Percentiles rank a stretch among this genome's conserved stretches.
phyloP scores from a whole-genome alignment of 2,797 vertebrate genomes.

The Choloepus didactylus region DNA sequence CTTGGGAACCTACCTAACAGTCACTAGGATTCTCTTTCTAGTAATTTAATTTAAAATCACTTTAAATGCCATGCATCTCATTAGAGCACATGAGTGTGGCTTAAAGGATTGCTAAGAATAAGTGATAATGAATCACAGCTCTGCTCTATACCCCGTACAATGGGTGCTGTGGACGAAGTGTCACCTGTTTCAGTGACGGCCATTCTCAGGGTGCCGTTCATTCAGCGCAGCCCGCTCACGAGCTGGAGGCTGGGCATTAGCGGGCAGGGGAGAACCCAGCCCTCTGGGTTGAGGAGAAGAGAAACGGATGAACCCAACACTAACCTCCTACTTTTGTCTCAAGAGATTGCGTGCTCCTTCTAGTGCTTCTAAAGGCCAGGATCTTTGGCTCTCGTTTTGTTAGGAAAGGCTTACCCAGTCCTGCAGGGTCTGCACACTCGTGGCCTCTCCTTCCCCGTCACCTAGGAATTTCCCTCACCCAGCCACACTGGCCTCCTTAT shows the following conservation, averaged over 20 bases:
- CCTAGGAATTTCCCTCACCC: background rate
- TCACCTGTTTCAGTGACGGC: background rate
- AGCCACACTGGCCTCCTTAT: background rate
- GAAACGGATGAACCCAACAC: background rate
- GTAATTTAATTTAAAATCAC: conserved; percentile 37
- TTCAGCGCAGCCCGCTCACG: background rate
- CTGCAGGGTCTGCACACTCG: background rate
- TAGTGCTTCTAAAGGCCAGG: background rate
- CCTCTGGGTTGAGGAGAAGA: background rate
- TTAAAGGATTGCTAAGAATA: background rate
- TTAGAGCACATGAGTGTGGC: background rate
- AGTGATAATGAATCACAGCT: background rate
- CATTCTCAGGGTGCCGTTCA: background rate
- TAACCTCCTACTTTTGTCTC: background rate
- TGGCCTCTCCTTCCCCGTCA: background rate
- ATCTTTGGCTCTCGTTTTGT: background rate
- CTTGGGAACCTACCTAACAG: conserved; percentile 5
- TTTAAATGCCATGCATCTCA: conserved; percentile 7
- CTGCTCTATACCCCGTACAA: accelerated
- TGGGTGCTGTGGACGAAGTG: background rate
- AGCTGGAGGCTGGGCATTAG: background rate
- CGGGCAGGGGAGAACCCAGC: background rate
- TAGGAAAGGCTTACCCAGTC: background rate
- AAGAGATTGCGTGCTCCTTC: background rate
- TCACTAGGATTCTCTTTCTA: background rate